phyloP scores from a whole-genome alignment of 2,797 vertebrate species.

The Chelon auratus region DNA sequence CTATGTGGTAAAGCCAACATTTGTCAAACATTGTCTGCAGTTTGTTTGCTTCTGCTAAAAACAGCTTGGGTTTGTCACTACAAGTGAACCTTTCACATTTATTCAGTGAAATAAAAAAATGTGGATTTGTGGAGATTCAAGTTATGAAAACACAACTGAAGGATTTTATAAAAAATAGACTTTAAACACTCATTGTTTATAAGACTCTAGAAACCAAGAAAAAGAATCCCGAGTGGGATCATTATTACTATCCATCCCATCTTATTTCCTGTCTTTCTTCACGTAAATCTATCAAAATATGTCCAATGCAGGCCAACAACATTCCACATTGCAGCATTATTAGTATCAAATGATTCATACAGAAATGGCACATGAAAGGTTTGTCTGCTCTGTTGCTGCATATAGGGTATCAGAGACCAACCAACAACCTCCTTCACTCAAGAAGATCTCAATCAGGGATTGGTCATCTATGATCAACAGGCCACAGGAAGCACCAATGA shows the following conservation, averaged over 20 bases:
- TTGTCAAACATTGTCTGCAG: neutral
- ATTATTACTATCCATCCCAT: neutral
- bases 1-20: conserved; percentile 47
- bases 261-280: too few species aligned
- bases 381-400: conserved; percentile 1
- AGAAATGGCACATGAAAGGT: neutral
- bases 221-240: too few species aligned
- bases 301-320: neutral
- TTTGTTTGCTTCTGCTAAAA: neutral
- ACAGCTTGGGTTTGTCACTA: too few species aligned
- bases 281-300: neutral
- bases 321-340: neutral
- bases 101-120: too few species aligned
- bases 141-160: too few species aligned
- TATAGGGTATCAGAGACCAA: conserved; percentile 49
- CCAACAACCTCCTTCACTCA: conserved; percentile 86
- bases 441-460: conserved; percentile 85
- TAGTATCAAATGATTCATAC: neutral
- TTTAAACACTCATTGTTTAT: too few species aligned
- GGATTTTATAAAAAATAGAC: too few species aligned
- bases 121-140: too few species aligned
- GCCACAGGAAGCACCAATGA: conserved; percentile 79
- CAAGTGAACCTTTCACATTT: too few species aligned
- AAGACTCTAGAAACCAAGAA: too few species aligned
- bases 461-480: conserved; percentile 86